Percentiles rank a stretch among this genome's conserved stretches.
phyloP scores from a whole-genome alignment of 2,797 vertebrate genomes.

The Gastrophryne carolinensis region DNA sequence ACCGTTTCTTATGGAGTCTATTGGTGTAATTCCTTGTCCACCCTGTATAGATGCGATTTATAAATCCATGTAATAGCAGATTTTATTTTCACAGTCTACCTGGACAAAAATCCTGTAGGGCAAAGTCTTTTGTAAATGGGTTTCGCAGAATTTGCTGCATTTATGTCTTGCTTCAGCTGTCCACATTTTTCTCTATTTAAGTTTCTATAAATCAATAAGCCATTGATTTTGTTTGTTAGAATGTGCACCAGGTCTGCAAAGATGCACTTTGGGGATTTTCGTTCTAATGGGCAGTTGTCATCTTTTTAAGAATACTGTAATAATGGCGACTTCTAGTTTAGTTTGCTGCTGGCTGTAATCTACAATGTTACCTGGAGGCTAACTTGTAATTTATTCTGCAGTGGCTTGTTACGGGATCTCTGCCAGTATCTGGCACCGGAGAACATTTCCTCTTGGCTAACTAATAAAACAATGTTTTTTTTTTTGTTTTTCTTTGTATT shows the following conservation, averaged over 20 bases:
- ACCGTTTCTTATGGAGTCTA: neutral
- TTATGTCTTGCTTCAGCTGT: neutral
- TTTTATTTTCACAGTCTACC: neutral
- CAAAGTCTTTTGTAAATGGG: neutral
- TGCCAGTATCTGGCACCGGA: neutral
- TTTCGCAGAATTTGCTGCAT: neutral
- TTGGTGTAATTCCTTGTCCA: neutral
- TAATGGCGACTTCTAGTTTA: neutral
- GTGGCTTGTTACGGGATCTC: neutral
- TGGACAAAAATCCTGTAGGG: neutral
- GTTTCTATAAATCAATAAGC: neutral
- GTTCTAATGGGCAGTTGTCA: neutral
- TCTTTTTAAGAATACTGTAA: neutral
- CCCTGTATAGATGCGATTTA: neutral
- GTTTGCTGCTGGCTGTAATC: neutral
- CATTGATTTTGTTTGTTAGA: neutral
- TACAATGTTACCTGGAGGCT: neutral
- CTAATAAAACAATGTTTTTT: too few relatives aligned
- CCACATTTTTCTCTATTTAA: neutral
- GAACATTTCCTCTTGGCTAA: neutral
- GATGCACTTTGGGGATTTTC: neutral
- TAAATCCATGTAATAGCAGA: neutral
- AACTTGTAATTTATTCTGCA: neutral
- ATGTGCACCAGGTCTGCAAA: neutral
- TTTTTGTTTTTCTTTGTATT: neutral